These are phyloP conservation scores for Ursus arctos DNA, from an alignment of 2,113 vertebrate species.

Conservation along the genomic window DNA sequence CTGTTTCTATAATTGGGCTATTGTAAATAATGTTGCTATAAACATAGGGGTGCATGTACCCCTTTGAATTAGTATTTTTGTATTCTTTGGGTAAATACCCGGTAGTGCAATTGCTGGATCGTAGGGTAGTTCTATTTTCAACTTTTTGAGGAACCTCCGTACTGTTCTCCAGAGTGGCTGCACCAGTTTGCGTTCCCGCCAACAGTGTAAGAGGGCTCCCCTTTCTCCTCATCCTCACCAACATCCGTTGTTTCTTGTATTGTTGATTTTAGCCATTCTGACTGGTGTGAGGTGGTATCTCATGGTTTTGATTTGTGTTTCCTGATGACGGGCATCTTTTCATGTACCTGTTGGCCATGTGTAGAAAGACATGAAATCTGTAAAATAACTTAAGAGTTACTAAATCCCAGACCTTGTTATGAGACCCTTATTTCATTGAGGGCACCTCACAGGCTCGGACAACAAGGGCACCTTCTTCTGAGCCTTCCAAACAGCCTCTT, in stretches of 20 bases:
- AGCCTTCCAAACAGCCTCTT: background rate
- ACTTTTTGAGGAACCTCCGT: background rate
- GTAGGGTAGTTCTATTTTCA: background rate
- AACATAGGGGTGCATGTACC: background rate
- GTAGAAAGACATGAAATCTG: background rate
- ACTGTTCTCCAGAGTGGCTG: background rate
- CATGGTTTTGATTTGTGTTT: background rate
- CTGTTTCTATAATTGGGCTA: background rate
- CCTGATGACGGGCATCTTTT: background rate
- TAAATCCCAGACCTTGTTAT: too few relatives aligned
- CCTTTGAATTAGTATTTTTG: background rate
- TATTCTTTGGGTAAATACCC: background rate
- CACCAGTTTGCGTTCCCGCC: background rate
- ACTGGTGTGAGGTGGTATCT: background rate
- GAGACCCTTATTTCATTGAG: background rate
- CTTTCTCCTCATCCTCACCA: background rate
- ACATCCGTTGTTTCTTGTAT: background rate
- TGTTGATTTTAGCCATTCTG: background rate
- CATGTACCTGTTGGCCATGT: background rate
- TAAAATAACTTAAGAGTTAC: too few relatives aligned
- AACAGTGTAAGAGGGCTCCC: accelerated
- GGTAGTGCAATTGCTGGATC: background rate
- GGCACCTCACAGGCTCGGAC: background rate
- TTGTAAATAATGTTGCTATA: too few relatives aligned
- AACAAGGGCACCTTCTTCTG: background rate